Base-by-base conservation (phyloP, 1,140 invertebrate genomes). In the Drosophila parabipectinata region DNA sequence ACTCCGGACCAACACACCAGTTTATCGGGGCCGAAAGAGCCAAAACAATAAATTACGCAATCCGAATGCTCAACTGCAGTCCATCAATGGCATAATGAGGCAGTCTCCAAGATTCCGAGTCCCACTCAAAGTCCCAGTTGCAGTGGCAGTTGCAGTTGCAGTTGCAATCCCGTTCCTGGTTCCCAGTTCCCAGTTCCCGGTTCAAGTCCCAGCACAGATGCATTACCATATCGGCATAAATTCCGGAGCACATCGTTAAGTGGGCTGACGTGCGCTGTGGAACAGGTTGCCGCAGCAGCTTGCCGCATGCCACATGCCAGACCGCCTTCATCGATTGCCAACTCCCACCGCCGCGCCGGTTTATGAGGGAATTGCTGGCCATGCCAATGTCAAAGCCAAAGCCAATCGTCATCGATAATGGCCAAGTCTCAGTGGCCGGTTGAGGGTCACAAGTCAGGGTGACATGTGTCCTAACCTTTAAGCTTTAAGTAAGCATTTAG, bases 31-130 rank as follows among this genome's bases (percentile, higher is more conserved):
- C 56, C 53, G 56, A 79, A 73, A 68, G 83, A 48, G 62, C 74
- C 79, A 85, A 87, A 90, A 88, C 88, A 90, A 90, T 90, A 90
- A 90, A 90, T 90, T 90, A 90, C 88, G 88, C 88, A 90, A 90
- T 90, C 88, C 88, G 78, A 90, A 88, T 80, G 88, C 89, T 87
- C 87, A 83, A 90, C 87, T 90, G 85, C 73, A 90, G 87, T 90
- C 87, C 87, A 90, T 90, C 87, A 90, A 90, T 87, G 87, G 83
- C 87, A 90, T 90, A 90, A 90, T 87, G 87, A 90, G 87, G 82
- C 79, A 74, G 79, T 71, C 72, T 37, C 62, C 59, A 47, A 64
- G 60, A 64, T 67, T 53, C 63, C 34, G 48, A 67, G 60, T 66
- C 57, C 45, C 58, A 60, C 45, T 64, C 57, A 18, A 21, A 51